Evolutionary conservation across 2,113 vertebrate genomes (phyloP).

Genomic region (Chrysochloris asiatica): DNA sequence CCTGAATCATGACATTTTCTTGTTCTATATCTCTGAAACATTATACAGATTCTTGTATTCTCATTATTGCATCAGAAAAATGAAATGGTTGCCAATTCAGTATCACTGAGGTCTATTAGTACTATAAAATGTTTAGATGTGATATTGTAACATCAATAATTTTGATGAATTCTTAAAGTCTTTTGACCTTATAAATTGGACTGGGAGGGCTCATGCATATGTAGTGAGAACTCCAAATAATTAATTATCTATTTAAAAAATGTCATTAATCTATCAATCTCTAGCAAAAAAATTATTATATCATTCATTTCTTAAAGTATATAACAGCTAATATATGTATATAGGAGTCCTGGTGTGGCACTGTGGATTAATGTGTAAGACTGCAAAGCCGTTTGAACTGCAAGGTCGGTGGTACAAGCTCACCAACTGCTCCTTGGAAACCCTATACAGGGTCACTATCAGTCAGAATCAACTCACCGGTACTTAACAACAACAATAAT

Average conservation of each 20-base stretch:
- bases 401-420: too few relatives aligned
- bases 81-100: not conserved
- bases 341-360: too few relatives aligned
- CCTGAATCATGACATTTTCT: not conserved
- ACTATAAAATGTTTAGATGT: not conserved
- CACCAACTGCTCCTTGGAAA: too few relatives aligned
- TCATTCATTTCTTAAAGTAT: too few relatives aligned
- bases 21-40: not conserved
- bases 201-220: not conserved
- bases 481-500: too few relatives aligned
- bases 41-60: not conserved
- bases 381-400: too few relatives aligned
- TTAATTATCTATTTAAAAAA: not conserved
- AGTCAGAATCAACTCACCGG: too few relatives aligned
- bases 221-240: not conserved
- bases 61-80: not conserved
- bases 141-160: not conserved
- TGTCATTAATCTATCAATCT: not conserved
- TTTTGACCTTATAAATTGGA: not conserved
- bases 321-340: too few relatives aligned
- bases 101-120: not conserved
- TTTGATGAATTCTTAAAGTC: not conserved
- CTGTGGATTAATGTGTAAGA: too few relatives aligned
- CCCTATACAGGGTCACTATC: too few relatives aligned
- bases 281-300: not conserved